A percentile compares a stretch with the other conserved stretches of the same genome.
Evolutionary conservation across 2,113 vertebrate species (phyloP).

Genomic region (Psittacara wagleri): DNA sequence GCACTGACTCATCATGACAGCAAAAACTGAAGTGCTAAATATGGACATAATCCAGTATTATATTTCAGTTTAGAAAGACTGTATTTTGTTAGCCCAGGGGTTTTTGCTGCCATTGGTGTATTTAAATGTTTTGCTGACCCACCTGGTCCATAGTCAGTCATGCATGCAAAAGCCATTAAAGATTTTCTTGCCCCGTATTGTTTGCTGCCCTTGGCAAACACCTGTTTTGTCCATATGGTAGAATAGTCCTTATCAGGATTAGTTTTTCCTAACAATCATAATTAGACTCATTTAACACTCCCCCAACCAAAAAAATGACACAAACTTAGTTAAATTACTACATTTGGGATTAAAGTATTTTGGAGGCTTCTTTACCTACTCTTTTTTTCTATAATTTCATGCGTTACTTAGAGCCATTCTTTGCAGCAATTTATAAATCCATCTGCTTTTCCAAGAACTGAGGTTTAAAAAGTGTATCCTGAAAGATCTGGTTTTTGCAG

Average conservation of each 20-base stretch:
- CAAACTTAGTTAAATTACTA: neutral
- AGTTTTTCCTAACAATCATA: neutral
- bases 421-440: neutral
- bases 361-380: neutral
- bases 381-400: neutral
- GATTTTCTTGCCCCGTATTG: neutral
- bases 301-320: neutral
- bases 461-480: neutral
- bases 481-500: neutral
- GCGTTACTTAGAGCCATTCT: neutral
- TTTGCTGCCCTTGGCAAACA: conserved; percentile 39
- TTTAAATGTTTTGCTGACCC: neutral
- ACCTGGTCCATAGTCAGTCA: neutral
- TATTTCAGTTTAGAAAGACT: neutral
- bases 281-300: neutral
- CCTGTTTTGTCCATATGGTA: conserved; percentile 29
- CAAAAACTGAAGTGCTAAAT: neutral
- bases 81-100: neutral
- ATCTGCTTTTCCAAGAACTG: neutral
- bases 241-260: neutral
- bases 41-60: neutral
- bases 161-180: neutral
- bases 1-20: neutral
- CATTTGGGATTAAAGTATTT: neutral
- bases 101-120: neutral